Evolutionary conservation across 2,113 vertebrate species (phyloP).

Genomic region (Cephalopholis sonnerati): DNA sequence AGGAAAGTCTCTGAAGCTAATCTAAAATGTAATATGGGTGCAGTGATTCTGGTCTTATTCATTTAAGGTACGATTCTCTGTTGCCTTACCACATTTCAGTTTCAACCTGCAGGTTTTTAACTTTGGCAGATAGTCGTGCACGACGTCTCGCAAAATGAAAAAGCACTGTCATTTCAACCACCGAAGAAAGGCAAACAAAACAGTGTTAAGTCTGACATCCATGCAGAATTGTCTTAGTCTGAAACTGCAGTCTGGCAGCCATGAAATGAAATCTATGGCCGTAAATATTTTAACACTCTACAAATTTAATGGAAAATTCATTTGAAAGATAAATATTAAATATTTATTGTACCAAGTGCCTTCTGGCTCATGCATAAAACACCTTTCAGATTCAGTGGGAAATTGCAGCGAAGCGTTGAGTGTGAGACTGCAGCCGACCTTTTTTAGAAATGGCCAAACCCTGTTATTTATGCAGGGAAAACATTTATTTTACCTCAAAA

Average conservation of each 20-base stretch:
- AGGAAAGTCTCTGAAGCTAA: slow-evolving; percentile 3
- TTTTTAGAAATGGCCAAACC: slow-evolving; percentile 61
- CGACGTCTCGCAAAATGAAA: slow-evolving; percentile 31
- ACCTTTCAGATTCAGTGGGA: slow-evolving; percentile 68
- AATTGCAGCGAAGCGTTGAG: slow-evolving; percentile 52
- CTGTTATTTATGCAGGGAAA: slow-evolving; percentile 71
- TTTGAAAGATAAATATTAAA: slow-evolving; percentile 85
- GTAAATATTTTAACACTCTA: slow-evolving; percentile 83
- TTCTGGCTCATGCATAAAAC: slow-evolving; percentile 81
- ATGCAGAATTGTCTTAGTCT: slow-evolving; percentile 47
- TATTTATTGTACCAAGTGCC: slow-evolving; percentile 80
- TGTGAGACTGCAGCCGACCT: slow-evolving; percentile 45
- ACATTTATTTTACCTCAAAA: slow-evolving; percentile 81
- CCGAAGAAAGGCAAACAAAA: slow-evolving; percentile 63
- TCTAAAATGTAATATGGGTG: slow-evolving; percentile 13
- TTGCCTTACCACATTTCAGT: slow-evolving; percentile 32
- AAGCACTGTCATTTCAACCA: slow-evolving; percentile 50
- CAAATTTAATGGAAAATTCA: slow-evolving; percentile 81
- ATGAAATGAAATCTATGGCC: slow-evolving; percentile 67
- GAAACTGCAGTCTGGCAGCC: slow-evolving; percentile 65
- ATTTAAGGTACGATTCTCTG: neutral
- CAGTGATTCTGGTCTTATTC: slow-evolving; percentile 1
- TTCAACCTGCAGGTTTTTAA: slow-evolving; percentile 36
- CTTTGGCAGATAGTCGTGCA: slow-evolving; percentile 42
- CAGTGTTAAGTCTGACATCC: slow-evolving; percentile 71